Conservation (phyloP, 1,140 invertebrate species). For the Orius laevigatus region DNA sequence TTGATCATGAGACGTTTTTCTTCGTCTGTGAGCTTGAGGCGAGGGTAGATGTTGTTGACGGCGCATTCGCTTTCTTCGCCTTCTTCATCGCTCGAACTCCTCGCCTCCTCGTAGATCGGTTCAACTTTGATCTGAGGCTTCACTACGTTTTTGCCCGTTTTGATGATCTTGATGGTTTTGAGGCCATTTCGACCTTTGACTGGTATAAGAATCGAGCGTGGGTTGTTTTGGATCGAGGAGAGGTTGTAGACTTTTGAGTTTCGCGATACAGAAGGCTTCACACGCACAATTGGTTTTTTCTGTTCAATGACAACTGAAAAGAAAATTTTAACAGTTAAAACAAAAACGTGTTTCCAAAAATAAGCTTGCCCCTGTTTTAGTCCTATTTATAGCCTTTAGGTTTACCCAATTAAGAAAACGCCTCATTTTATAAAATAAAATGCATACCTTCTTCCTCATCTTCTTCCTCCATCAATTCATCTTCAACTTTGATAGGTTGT, state of each 20-base stretch:
- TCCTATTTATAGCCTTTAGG: slow-evolving; percentile 1
- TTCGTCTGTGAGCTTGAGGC: slow-evolving; percentile 36
- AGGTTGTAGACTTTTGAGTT: slow-evolving; percentile 17
- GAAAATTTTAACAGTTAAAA: neutral
- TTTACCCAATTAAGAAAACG: slow-evolving; percentile 8
- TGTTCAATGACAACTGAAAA: neutral
- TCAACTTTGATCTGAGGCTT: neutral
- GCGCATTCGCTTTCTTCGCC: slow-evolving; percentile 18
- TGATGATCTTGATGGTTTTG: slow-evolving; percentile 53
- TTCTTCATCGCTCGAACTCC: slow-evolving; percentile 17
- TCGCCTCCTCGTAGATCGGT: slow-evolving; percentile 16
- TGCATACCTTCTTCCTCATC: slow-evolving; percentile 19
- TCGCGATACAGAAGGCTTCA: slow-evolving; percentile 12
- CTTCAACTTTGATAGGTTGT: too few relatives aligned
- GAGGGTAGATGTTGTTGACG: slow-evolving; percentile 17
- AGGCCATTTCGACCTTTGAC: slow-evolving; percentile 37
- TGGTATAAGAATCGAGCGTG: slow-evolving; percentile 46
- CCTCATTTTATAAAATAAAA: slow-evolving; percentile 3
- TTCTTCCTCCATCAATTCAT: slow-evolving; percentile 12
- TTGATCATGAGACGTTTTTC: slow-evolving; percentile 65
- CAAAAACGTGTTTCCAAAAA: neutral
- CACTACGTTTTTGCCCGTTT: slow-evolving; percentile 26
- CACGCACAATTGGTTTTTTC: slow-evolving; percentile 13
- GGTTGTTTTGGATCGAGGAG: slow-evolving; percentile 27
- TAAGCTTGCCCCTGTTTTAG: too few relatives aligned